Evolutionary conservation across 2,888 invertebrate genomes (phyloP), one percentile per base, ranked within the genome.

Genomic region (Acanthosepion pharaonis): DNA sequence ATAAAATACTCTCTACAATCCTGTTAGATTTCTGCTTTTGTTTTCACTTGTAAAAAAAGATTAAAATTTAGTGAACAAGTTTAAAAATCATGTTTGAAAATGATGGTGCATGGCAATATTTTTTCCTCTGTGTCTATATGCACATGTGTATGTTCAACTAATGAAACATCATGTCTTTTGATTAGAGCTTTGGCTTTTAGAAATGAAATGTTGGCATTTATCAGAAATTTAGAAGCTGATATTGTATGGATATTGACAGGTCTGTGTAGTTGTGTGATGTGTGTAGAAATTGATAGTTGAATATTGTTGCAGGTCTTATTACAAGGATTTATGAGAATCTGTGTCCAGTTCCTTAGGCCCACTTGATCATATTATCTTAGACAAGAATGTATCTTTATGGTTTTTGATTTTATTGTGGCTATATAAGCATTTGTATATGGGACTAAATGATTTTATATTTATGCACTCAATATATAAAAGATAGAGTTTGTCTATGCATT

Each of bases 281-380:
- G 11, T n/a, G 9, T n/a, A 78, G 78, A 15, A 78, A 78, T 78
- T 78, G 78, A 78, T 8, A 78, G 78, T 78, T 78, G 78, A 78
- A n/a, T 78, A 78, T 78, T 28, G 28, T 5, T 25, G 28, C 18
- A n/a, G 11, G 78, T 78, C n/a, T 78, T 78, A 78, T 78, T 78
- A 78, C 78, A n/a, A 78, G 11, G n/a, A n/a, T 78, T 78, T 78
- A 78, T 78, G 78, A 11, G 78, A 78, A 78, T 78, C 78, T 78
- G n/a, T 78, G 78, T n/a, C 15, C 78, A 78, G n/a, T 78, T 78
- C n/a, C 15, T 78, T n/a, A 78, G 9, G n/a, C 78, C 8, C 1
- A 78, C 78, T 78, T 78, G 78, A 78, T 78, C 15, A 78, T 78
- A 78, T 78, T 78, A n/a, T 78, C 78, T 78, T n/a, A 78, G 78